Conservation (phyloP, 2,888 invertebrate species). For the Lycia hirtaria region DNA sequence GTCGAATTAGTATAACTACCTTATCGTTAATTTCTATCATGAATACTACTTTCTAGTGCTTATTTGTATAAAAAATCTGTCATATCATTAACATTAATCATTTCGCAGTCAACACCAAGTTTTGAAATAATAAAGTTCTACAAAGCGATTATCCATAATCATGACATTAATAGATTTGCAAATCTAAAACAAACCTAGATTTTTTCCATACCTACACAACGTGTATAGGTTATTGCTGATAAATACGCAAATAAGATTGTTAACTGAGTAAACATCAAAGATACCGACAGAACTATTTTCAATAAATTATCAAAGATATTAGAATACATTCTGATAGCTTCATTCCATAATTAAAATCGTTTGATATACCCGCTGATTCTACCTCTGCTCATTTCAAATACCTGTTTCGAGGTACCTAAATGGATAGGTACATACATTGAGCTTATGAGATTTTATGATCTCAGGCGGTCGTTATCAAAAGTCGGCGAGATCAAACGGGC, state of each 20-base stretch:
- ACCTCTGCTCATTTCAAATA: conserved; percentile 39
- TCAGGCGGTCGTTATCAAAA: conserved; percentile 59
- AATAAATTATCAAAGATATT: conserved; percentile 23
- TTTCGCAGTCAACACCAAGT: too few species aligned
- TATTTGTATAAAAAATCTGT: too few species aligned
- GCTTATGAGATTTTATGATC: conserved; percentile 61
- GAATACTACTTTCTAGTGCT: too few species aligned
- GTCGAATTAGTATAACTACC: too few species aligned
- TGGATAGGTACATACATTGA: conserved; percentile 47
- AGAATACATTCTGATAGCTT: conserved; percentile 23
- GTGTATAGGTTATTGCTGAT: conserved; percentile 8
- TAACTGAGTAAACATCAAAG: conserved; percentile 20
- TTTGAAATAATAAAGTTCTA: too few species aligned
- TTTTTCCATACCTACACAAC: conserved; percentile 2
- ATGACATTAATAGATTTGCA: conserved; percentile 4
- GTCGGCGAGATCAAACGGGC: conserved; percentile 56
- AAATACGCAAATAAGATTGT: conserved; percentile 8
- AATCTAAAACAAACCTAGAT: not conserved
- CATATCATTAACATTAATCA: too few species aligned
- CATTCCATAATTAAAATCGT: conserved; percentile 33
- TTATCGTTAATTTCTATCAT: too few species aligned
- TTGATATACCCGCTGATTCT: conserved; percentile 34
- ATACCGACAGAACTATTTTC: conserved; percentile 14
- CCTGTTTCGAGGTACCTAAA: conserved; percentile 46
- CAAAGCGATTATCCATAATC: too few species aligned